phyloP scores from a whole-genome alignment of 2,888 invertebrate species.

The Rhagonycha lutea region DNA sequence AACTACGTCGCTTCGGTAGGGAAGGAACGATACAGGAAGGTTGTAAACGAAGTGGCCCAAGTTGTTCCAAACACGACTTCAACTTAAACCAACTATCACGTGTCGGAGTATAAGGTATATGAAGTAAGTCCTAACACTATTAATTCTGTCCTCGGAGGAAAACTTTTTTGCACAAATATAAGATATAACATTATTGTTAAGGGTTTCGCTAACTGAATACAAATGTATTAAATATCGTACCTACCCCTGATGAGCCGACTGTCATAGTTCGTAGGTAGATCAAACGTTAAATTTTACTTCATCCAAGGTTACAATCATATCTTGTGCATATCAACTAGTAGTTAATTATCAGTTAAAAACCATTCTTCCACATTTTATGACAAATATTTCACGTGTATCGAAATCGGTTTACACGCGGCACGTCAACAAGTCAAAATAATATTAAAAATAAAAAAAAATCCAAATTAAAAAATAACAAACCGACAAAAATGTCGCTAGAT shows the following conservation, averaged over 20 bases:
- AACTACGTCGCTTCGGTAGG: constrained; percentile 30
- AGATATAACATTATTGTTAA: constrained; percentile 34
- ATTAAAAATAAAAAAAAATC: too few species aligned
- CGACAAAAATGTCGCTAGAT: background rate
- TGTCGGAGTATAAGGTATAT: constrained; percentile 12
- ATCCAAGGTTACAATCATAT: background rate
- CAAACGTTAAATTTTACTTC: background rate
- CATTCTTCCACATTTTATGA: background rate
- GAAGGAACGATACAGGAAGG: constrained; percentile 10
- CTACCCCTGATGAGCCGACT: background rate
- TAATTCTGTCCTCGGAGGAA: constrained; percentile 34
- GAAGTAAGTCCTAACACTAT: constrained; percentile 29
- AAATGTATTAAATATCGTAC: constrained; percentile 10
- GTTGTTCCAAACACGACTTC: constrained; percentile 14
- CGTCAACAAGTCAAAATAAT: too few species aligned
- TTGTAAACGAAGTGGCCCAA: constrained; percentile 20
- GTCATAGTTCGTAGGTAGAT: too few species aligned
- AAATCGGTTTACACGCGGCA: background rate
- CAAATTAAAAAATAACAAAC: background rate
- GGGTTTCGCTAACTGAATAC: constrained; percentile 28
- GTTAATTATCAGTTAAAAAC: background rate
- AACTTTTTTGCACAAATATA: constrained; percentile 33
- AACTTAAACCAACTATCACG: constrained; percentile 18
- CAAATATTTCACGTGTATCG: background rate
- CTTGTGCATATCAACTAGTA: too few species aligned